Conservation (phyloP, 2,113 vertebrate genomes). For the Rhea pennata region DNA sequence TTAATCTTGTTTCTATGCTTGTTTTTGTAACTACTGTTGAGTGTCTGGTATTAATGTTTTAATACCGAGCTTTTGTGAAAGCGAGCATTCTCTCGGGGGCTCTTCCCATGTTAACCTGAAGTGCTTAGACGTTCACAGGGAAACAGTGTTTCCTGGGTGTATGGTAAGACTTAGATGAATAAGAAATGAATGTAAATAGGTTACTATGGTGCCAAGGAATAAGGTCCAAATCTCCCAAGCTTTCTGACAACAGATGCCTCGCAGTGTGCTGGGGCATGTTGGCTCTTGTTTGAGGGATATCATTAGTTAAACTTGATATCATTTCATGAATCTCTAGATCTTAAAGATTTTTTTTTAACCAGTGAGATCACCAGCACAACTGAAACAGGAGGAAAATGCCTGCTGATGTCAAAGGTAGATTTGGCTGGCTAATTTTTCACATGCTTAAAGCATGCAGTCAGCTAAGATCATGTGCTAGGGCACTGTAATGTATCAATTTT, state of each 20-base stretch:
- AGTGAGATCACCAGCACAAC: not conserved
- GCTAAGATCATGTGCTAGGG: not conserved
- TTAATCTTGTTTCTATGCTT: not conserved
- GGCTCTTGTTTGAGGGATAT: not conserved
- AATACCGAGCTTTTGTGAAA: not conserved
- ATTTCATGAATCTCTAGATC: not conserved
- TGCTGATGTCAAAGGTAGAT: not conserved
- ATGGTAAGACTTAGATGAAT: not conserved
- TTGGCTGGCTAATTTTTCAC: conserved; percentile 7
- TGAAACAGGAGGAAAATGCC: not conserved
- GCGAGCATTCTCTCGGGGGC: accelerated
- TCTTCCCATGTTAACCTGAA: not conserved
- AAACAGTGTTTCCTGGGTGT: not conserved
- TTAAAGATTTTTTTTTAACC: not conserved
- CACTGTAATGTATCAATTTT: not conserved
- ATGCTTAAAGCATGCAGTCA: not conserved
- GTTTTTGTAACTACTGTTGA: not conserved
- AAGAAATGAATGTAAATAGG: not conserved
- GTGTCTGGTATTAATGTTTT: not conserved
- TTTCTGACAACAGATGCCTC: not conserved
- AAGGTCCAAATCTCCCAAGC: not conserved
- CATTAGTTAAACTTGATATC: not conserved
- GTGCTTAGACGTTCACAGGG: not conserved
- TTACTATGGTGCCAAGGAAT: not conserved
- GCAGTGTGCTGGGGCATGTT: not conserved